A percentile compares a stretch with the other conserved stretches of the same genome.
These are phyloP conservation scores for Nansenia antarctica DNA, from an alignment of 2,113 vertebrate genomes.

Conservation along the genomic window DNA sequence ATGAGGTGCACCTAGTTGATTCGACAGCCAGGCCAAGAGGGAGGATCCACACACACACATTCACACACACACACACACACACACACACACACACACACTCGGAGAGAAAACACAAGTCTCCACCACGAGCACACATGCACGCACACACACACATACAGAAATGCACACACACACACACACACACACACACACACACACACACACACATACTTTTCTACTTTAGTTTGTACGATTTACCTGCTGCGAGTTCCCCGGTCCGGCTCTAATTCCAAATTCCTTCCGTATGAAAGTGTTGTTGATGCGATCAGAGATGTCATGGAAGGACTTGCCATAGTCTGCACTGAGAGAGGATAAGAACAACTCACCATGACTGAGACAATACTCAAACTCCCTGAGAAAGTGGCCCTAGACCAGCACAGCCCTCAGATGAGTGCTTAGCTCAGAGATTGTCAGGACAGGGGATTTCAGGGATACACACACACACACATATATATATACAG, in stretches of 20 bases:
- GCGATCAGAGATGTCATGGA: conserved; percentile 75
- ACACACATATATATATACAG: no score
- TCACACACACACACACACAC: not conserved
- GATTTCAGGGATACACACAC: no score
- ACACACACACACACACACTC: not conserved
- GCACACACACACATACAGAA: no score
- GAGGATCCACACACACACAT: not conserved
- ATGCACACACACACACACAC: not conserved
- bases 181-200: conserved; percentile 1
- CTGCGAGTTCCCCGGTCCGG: conserved; percentile 73
- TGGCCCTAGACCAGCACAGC: no score
- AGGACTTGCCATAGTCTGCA: conserved; percentile 79
- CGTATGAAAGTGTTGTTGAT: conserved; percentile 78
- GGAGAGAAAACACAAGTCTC: not conserved
- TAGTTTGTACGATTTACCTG: conserved; percentile 51
- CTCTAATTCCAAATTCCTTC: conserved; percentile 78
- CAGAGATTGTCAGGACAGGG: no score
- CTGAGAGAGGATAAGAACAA: conserved; percentile 48
- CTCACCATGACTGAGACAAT: not conserved
- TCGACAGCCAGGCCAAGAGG: not conserved
- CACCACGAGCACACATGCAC: not conserved
- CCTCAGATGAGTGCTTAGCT: no score
- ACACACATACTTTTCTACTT: not conserved
- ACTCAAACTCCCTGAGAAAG: no score
- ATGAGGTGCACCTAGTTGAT: not conserved